Evolutionary conservation across 37 sponge, comb jelly and placozoan genomes (phyloP).

Genomic region (Agelas oroides): DNA sequence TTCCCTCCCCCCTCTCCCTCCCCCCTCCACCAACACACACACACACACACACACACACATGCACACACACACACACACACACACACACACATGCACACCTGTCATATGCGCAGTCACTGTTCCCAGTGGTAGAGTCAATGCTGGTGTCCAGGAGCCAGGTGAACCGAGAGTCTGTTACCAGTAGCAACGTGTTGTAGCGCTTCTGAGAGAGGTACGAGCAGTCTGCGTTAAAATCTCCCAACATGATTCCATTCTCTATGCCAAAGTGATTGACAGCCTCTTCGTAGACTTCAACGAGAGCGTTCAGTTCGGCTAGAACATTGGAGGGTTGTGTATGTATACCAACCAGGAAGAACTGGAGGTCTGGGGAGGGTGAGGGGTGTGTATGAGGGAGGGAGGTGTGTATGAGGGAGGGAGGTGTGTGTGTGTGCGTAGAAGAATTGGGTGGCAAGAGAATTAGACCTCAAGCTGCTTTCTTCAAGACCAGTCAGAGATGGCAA

Average conservation of each 20-base stretch:
- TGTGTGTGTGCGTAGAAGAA: neutral
- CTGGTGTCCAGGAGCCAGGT: constrained; percentile 62
- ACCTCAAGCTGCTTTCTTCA: too few relatives aligned
- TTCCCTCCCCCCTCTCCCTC: too few relatives aligned
- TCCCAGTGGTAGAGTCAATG: constrained; percentile 74
- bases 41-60: too few relatives aligned
- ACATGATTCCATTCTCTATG: constrained; percentile 36
- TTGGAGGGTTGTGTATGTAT: constrained; percentile 73
- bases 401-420: neutral
- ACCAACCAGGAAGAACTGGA: constrained; percentile 74
- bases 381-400: neutral
- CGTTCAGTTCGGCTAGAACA: constrained; percentile 71
- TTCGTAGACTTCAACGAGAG: constrained; percentile 66
- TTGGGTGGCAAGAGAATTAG: neutral
- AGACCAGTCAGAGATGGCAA: too few relatives aligned
- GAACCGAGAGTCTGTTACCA: constrained; percentile 69
- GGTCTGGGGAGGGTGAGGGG: neutral
- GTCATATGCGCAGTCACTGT: constrained; percentile 83
- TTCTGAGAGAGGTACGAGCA: constrained; percentile 70
- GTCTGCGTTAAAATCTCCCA: constrained; percentile 94
- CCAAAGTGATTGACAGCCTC: constrained; percentile 17
- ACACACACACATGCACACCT: constrained; percentile 19
- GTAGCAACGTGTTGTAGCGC: constrained; percentile 21
- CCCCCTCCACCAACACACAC: too few relatives aligned
- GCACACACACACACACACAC: too few relatives aligned